Base-by-base conservation (phyloP, 2,888 invertebrate species). In the Tetrapedia diversipes region DNA sequence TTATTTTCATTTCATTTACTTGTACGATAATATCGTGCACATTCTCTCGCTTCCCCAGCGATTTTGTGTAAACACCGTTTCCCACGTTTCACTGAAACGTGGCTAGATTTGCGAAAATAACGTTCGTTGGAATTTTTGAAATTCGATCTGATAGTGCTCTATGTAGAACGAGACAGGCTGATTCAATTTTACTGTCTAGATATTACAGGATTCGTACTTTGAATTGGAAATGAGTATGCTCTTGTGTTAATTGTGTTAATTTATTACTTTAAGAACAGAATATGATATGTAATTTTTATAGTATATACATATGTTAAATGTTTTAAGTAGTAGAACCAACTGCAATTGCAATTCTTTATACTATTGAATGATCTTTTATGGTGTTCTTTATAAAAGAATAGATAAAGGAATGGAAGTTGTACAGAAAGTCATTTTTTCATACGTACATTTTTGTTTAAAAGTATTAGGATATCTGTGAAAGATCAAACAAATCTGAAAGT, bases 1-100 rank as follows among this genome's bases (percentile, higher is more conserved):
- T 69, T 69, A 69, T 69, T 69, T 69, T 69, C 69, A 39, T 69
- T 69, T 64, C 65, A 64, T 69, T 69, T 64, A 37, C 37, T 64
- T 39, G 54, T n/a, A 10, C 69, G 54, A 69, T 64, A 54, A 69
- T 69, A 69, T 69, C 54, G 54, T 22, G 32, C 45, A n/a, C 47
- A 37, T 61, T 14, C 22, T 54, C 54, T 53, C 39, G 51, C 41
- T 29, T 53, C 34, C 19, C 34, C 64, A 32, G 27, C 24, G 68
- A 41, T 61, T 53, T 43, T 19, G 7, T 34, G 19, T 14, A 43
- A 53, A 68, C 53, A 27, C 3, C n/a, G 8, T 14, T 27, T 4
- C 24, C 2, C 51, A 8, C 22, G n/a, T 60, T 45, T 19, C 43
- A 32, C 0, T 29, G 11, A 22, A 29, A 49, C n/a, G 27, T 39